Conservation (phyloP, 2,888 invertebrate species). For the Erebia palarica region DNA sequence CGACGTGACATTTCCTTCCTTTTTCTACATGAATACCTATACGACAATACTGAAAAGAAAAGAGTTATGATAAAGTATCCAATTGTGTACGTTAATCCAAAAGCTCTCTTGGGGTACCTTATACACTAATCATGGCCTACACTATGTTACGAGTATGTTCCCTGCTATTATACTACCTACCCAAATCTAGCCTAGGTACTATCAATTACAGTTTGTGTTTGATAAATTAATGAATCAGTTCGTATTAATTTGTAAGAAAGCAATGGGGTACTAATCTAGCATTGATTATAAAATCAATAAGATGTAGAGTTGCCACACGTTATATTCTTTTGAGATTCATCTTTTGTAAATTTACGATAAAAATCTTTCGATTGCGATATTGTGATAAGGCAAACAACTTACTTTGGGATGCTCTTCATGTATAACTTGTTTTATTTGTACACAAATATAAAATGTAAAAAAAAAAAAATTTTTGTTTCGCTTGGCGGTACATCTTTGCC, state of each 20-base stretch:
- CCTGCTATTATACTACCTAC: not conserved
- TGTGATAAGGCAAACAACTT: not conserved
- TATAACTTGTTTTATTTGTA: too few species aligned
- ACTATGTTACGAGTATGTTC: not conserved
- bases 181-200: not conserved
- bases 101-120: not conserved
- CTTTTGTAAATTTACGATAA: not conserved
- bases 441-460: too few species aligned
- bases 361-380: not conserved
- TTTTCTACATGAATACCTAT: constrained; percentile 5
- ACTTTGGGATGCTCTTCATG: too few species aligned
- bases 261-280: constrained; percentile 60
- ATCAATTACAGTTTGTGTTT: constrained; percentile 15
- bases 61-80: constrained; percentile 1
- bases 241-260: constrained; percentile 50
- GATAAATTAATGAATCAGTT: constrained; percentile 61
- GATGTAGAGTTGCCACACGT: constrained; percentile 26
- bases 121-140: not conserved
- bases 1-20: constrained; percentile 50
- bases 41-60: not conserved
- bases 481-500: too few species aligned
- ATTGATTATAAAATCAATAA: constrained; percentile 79
- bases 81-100: not conserved
- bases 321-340: not conserved
- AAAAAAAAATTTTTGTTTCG: too few species aligned